Conservation (phyloP, 2,113 vertebrate genomes). For the Gadus macrocephalus region DNA sequence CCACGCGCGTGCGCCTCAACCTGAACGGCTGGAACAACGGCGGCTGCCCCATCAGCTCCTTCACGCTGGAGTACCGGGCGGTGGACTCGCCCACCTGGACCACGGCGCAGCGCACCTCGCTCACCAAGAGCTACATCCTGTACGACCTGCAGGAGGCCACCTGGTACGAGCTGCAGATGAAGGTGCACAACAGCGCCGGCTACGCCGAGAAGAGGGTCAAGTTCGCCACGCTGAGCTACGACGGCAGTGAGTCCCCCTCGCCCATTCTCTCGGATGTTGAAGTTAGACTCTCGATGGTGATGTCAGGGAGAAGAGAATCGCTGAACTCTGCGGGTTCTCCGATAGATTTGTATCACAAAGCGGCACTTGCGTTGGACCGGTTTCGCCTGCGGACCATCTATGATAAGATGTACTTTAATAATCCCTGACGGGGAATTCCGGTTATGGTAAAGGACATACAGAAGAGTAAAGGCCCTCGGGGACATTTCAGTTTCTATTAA, state of each 20-base stretch:
- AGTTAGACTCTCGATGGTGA: no score
- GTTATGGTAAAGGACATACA: no score
- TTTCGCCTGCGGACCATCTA: no score
- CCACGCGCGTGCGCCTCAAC: constrained; percentile 86
- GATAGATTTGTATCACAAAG: no score
- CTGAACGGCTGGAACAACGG: constrained; percentile 97
- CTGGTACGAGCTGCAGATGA: constrained; percentile 97
- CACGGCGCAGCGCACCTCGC: constrained; percentile 88
- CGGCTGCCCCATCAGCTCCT: constrained; percentile 96
- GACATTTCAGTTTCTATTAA: no score
- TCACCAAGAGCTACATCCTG: constrained; percentile 92
- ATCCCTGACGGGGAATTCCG: no score
- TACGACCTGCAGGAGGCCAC: constrained; percentile 94
- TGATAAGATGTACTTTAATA: no score
- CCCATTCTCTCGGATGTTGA: not conserved
- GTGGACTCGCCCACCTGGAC: constrained; percentile 90
- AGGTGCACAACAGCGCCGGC: constrained; percentile 95
- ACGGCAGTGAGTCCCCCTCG: constrained; percentile 86
- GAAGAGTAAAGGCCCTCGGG: no score
- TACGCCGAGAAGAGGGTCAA: constrained; percentile 91
- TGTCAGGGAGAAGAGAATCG: no score
- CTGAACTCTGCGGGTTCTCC: no score
- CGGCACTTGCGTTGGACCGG: no score
- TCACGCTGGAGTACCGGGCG: constrained; percentile 91
- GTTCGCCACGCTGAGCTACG: constrained; percentile 90